Base-by-base conservation (phyloP, 2,797 vertebrate genomes). In the Poeciliopsis paucimaculata region DNA sequence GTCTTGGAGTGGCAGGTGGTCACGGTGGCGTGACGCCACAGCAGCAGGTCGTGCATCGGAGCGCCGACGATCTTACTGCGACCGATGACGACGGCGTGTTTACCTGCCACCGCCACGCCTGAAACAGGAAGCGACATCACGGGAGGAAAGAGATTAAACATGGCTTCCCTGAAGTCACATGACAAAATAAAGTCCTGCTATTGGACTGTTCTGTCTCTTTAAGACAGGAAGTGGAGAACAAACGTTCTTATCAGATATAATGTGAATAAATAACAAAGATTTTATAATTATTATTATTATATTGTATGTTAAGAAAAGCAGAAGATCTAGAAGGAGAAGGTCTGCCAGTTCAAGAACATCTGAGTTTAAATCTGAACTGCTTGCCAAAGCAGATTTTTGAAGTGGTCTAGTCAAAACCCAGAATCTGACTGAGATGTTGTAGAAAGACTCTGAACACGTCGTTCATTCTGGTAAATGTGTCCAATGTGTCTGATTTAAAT, bases 1-100 rank as follows among this genome's bases (percentile, higher is more conserved):
- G 98, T 99, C 94, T 96, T 97, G 43, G 98, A 99, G 91, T 99
- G 98, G 82, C 98, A 99, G 26, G 96, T 98, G 82, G 98, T 99
- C 62, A 99, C 98, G 0, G 98, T 99, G 3, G 98, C 98, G 0
- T 99, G 95, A 86, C 93, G 98, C 97, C 98, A 99, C 62, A 99
- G 94, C 75, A 99, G 96, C 76, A 99, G 94, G 93, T 98, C 97
- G 0, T 96, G 96, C 98, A 99, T 99, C 0, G 98, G 98, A 43
- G 98, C 97, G 0, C 98, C 98, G 0, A 99, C 98, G 0, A 99
- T 99, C 92, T 98, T 98, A 90, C 98, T 99, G 86, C 98, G 97
- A 34, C 98, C 98, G 0, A 99, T 92, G 80, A 99, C 98, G 0
- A 99, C 98, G 0, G 97, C 98, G 0, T 96, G 96, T 74, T 96